phyloP scores from a whole-genome alignment of 2,888 invertebrate genomes.

The Chesias legatella region DNA sequence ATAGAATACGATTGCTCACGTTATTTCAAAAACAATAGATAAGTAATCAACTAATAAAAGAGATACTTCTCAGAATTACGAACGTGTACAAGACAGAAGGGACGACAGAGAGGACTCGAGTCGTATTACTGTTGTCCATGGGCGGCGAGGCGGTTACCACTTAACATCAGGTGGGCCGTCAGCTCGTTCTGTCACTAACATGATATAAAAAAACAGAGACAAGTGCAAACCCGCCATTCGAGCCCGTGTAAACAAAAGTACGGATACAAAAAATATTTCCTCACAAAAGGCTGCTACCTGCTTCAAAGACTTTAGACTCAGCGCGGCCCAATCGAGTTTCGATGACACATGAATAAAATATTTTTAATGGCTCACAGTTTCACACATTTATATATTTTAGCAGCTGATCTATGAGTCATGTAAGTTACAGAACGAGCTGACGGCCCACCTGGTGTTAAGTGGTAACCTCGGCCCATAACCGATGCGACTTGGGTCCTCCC shows the following conservation, averaged over 20 bases:
- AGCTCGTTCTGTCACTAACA: too few relatives aligned
- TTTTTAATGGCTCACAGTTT: slow-evolving; percentile 34
- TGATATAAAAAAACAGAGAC: slow-evolving; percentile 38
- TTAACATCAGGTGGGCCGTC: too few relatives aligned
- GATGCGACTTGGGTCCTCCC: too few relatives aligned
- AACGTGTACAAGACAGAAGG: slow-evolving; percentile 26
- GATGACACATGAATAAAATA: slow-evolving; percentile 55
- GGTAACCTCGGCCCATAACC: too few relatives aligned
- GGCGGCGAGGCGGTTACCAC: too few relatives aligned
- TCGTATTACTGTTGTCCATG: too few relatives aligned
- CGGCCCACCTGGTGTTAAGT: too few relatives aligned
- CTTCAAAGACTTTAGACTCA: too few relatives aligned
- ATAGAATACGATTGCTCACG: slow-evolving; percentile 21
- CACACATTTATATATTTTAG: slow-evolving; percentile 38
- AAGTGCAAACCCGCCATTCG: slow-evolving; percentile 52
- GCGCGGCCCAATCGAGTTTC: too few relatives aligned
- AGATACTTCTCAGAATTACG: slow-evolving; percentile 24
- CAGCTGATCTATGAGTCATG: slow-evolving; percentile 54
- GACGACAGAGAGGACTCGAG: slow-evolving; percentile 26
- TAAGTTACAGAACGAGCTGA: too few relatives aligned
- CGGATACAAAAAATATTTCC: slow-evolving; percentile 51
- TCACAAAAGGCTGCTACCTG: slow-evolving; percentile 70
- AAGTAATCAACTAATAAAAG: slow-evolving; percentile 9
- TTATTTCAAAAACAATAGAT: slow-evolving; percentile 13
- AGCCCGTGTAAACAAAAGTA: slow-evolving; percentile 46